Base-by-base conservation (phyloP, 1,140 invertebrate species). In the Apis cerana region DNA sequence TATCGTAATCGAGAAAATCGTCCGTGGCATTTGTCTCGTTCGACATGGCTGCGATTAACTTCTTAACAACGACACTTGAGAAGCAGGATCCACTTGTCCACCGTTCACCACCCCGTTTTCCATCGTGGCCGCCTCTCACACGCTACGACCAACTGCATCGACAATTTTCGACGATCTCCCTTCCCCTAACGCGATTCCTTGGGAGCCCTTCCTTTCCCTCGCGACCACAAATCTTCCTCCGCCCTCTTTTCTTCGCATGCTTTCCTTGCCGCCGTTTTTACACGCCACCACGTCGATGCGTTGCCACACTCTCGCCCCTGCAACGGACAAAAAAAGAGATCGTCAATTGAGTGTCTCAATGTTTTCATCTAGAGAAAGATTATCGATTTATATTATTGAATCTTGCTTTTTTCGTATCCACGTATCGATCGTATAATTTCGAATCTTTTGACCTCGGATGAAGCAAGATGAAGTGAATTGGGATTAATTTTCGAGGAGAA, bases 1-100 rank as follows among this genome's bases (percentile, higher is more conserved):
- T 83, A 78, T 95, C 95, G 80, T 95, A 95, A 70, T 94, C 93
- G 59, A 85, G 87, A 21, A 85, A 89, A 71, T 89, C 87, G 27
- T 83, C 68, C 7, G 88, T 90, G 4, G 74, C 56, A 64, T 92
- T 91, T 8, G 89, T 89, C 64, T 65, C 67, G 72, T 91, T 91
- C 58, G 65, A 65, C 68, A 48, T 75, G 67, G 58, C 79, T 58
- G 64, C 65, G n/a, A 78, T 75, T 69, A 80, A 27, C 17, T 76
- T 80, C 70, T 81, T 62, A 69, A 65, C n/a, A 27, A 50, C 48
- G 75, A 75, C 75, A 79, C 84, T 56, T 76, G 19, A 12, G 17
- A 52, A 43, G 19, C 13, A 64, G 70, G 48, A 27, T 75, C 61
- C 68, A 70, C 67, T 58, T 43, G 68, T 54, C 71, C 43, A 61